Evolutionary conservation across 2,888 invertebrate species (phyloP).

Genomic region (Agriopis leucophaearia): DNA sequence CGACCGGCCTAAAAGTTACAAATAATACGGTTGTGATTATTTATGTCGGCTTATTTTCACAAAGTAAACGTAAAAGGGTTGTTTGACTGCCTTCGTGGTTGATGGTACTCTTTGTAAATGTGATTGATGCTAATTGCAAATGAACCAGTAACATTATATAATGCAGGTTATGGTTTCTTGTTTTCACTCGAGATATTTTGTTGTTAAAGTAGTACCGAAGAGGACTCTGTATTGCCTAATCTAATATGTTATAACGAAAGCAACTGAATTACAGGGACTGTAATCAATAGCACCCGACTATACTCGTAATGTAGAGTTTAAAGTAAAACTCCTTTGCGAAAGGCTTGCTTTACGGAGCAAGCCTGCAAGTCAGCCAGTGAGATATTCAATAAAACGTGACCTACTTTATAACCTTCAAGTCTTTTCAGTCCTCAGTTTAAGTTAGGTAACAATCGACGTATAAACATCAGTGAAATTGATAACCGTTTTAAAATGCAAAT

Average conservation of each 20-base stretch:
- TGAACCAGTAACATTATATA: background rate
- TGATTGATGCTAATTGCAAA: constrained; percentile 10
- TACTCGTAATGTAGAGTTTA: constrained; percentile 1
- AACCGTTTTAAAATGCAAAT: constrained; percentile 3
- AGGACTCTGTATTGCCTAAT: background rate
- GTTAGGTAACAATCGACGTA: constrained; percentile 29
- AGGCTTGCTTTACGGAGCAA: constrained; percentile 5
- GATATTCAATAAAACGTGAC: constrained; percentile 32
- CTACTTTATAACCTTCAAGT: constrained; percentile 32
- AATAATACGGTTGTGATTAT: constrained; percentile 43
- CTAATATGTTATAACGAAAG: background rate
- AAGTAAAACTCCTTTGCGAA: background rate
- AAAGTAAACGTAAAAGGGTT: constrained; percentile 30
- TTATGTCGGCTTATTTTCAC: constrained; percentile 35
- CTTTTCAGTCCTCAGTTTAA: constrained; percentile 25
- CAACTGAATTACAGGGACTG: background rate
- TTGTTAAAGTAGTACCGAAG: background rate
- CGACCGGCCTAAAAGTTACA: constrained; percentile 36
- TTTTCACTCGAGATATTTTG: constrained; percentile 1
- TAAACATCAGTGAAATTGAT: constrained; percentile 10
- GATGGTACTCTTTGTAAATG: constrained; percentile 19
- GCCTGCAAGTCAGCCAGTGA: constrained; percentile 11
- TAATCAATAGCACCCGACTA: background rate
- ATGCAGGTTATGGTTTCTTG: background rate
- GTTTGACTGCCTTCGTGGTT: constrained; percentile 17